Base-by-base conservation (phyloP, 2,888 invertebrate species). In the Halocaridina rubra region DNA sequence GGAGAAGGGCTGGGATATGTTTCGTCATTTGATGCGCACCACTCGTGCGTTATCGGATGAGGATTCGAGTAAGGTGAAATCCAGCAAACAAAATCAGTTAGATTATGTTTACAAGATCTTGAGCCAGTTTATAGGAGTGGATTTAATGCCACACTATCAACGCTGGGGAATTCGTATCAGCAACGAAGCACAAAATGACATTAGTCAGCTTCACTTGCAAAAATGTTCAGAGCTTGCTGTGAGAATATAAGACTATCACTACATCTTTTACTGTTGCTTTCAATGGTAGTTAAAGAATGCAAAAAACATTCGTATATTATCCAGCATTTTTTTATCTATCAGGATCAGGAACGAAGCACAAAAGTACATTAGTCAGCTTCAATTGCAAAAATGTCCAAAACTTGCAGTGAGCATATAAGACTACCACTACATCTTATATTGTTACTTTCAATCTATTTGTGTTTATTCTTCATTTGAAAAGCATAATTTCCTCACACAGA, bases 1-100 rank as follows among this genome's bases (percentile, higher is more conserved):
- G 4, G 16, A 61, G 24, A 2, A 22, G 1, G 80, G 80, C 0
- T 80, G 80, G 80, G 72, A 80, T n/a, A 72, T 80, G 71, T 80
- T 57, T 72, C 69, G 80, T 10, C 33, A 19, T 2, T 1, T 78
- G 19, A 78, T 46, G 19, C 46, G 67, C 67, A 67, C 67, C 16
- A 78, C 67, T 16, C 67, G 78, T 1, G 3, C 67, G 27, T 33
- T 78, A 7, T 33, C 33, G 3, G 0, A 27, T 8, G n/a, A 78
- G 3, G 67, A 78, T n/a, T 64, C 78, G 7, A 10, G 27, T 29
- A 27, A 13, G 4, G 8, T 78, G 24, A 39, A 61, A 8, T 27
- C 67, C n/a, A 3, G 78, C 22, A 33, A 10, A 19, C 67, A 69
- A 16, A 29, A n/a, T 0, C 78, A 78, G 78, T 67, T 27, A 19